phyloP scores from a whole-genome alignment of 2,113 vertebrate species.

The Phycodurus eques region DNA sequence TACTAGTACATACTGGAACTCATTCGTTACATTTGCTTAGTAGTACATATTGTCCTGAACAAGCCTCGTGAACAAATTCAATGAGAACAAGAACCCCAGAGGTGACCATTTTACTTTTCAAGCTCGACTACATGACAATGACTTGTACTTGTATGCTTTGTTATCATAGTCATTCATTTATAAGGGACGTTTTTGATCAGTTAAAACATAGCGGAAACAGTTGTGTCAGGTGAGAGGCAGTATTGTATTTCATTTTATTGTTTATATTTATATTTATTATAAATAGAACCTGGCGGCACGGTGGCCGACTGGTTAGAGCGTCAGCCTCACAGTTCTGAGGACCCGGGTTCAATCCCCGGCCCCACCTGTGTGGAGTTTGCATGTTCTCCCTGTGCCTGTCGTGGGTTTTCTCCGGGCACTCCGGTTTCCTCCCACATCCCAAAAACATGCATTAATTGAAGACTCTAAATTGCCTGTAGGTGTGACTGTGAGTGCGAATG shows the following conservation, averaged over 20 bases:
- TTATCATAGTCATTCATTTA: neutral
- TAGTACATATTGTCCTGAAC: neutral
- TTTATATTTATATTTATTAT: neutral
- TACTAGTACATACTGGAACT: neutral
- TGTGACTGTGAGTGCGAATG: too few species aligned
- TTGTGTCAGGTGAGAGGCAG: neutral
- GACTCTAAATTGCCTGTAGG: too few species aligned
- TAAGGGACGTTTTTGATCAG: neutral
- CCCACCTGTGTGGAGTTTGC: too few species aligned
- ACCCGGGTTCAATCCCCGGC: too few species aligned
- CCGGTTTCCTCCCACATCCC: too few species aligned
- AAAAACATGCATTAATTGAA: too few species aligned
- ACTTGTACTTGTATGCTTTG: neutral
- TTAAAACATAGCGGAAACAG: neutral
- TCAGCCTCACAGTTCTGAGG: too few species aligned
- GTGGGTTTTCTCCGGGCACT: too few species aligned
- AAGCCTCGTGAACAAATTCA: neutral
- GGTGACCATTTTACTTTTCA: too few species aligned
- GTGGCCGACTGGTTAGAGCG: too few species aligned
- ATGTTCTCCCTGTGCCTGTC: too few species aligned
- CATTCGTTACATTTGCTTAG: too few species aligned
- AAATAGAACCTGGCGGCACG: neutral
- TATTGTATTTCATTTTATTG: neutral
- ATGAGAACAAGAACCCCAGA: neutral
- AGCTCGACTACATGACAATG: neutral